Conservation (phyloP, 37 sponge, comb jelly and placozoan species). For the Ianthella basta region DNA sequence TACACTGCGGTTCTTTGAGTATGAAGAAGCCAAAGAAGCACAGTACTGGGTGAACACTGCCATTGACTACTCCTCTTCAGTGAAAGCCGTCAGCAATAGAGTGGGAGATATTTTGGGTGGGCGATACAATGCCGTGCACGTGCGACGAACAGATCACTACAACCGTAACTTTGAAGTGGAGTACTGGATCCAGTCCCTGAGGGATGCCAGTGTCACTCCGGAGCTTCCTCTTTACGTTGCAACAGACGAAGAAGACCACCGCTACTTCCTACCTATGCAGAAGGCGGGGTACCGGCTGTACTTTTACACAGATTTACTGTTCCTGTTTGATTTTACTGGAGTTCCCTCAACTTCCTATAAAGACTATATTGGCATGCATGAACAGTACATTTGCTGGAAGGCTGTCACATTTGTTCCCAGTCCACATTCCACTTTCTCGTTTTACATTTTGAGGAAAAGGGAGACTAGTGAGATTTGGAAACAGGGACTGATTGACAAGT, state of each 20-base stretch:
- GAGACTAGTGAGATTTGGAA: constrained; percentile 14
- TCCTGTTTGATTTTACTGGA: constrained; percentile 38
- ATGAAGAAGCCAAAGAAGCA: constrained; percentile 43
- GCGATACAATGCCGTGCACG: constrained; percentile 80
- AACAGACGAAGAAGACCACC: constrained; percentile 59
- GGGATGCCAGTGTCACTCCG: constrained; percentile 32
- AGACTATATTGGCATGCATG: constrained; percentile 76
- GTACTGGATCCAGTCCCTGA: constrained; percentile 68
- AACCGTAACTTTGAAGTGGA: constrained; percentile 32
- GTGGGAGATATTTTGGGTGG: constrained; percentile 45
- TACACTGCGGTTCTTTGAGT: constrained; percentile 62
- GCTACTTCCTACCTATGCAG: constrained; percentile 62
- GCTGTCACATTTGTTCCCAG: constrained; percentile 70
- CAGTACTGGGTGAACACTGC: constrained; percentile 56
- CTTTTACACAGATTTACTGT: constrained; percentile 49
- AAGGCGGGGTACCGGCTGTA: constrained; percentile 59
- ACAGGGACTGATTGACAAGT: background rate
- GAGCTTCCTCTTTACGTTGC: constrained; percentile 74
- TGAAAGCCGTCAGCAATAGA: constrained; percentile 18
- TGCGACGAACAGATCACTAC: constrained; percentile 66
- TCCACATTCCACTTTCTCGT: constrained; percentile 22
- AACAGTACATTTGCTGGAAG: constrained; percentile 65
- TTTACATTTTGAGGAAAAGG: constrained; percentile 4
- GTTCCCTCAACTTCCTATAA: constrained; percentile 21
- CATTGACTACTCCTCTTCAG: constrained; percentile 35